phyloP scores from a whole-genome alignment of 2,113 vertebrate species.

The Beaufortia kweichowensis region DNA sequence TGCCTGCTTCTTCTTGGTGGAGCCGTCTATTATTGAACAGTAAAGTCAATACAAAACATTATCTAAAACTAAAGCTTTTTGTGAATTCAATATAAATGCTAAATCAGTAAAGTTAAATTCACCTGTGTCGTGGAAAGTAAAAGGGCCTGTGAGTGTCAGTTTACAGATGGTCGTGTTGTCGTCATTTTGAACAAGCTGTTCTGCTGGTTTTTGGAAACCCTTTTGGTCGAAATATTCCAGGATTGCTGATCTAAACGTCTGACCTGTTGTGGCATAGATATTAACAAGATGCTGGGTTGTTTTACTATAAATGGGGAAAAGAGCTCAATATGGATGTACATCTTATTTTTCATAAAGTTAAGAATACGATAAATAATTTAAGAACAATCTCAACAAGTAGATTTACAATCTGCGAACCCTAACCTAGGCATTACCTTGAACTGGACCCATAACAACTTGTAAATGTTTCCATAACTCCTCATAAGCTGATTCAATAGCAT shows the following conservation, averaged over 20 bases:
- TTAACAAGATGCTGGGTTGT: too few relatives aligned
- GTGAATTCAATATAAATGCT: background rate
- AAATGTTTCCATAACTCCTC: conserved; percentile 33
- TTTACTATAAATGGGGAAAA: too few relatives aligned
- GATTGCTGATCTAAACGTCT: conserved; percentile 3
- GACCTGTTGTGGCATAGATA: conserved; percentile 36
- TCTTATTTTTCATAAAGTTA: too few relatives aligned
- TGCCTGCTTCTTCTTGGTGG: conserved; percentile 48
- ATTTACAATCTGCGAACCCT: background rate
- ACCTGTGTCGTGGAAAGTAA: conserved; percentile 58
- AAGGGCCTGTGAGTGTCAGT: conserved; percentile 47
- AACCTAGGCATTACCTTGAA: background rate
- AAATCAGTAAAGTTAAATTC: conserved; percentile 9
- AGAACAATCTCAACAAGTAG: background rate
- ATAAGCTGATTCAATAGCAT: conserved; percentile 48
- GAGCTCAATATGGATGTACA: too few relatives aligned
- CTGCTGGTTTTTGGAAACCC: conserved; percentile 31
- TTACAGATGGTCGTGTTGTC: conserved; percentile 43
- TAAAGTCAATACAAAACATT: background rate
- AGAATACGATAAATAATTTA: too few relatives aligned
- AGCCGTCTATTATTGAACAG: conserved; percentile 40
- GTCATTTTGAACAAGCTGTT: background rate
- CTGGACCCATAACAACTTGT: background rate
- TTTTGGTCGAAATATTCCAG: conserved; percentile 36
- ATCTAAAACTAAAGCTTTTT: background rate